phyloP scores from a whole-genome alignment of 2,113 vertebrate genomes.

The Otus sunia region DNA sequence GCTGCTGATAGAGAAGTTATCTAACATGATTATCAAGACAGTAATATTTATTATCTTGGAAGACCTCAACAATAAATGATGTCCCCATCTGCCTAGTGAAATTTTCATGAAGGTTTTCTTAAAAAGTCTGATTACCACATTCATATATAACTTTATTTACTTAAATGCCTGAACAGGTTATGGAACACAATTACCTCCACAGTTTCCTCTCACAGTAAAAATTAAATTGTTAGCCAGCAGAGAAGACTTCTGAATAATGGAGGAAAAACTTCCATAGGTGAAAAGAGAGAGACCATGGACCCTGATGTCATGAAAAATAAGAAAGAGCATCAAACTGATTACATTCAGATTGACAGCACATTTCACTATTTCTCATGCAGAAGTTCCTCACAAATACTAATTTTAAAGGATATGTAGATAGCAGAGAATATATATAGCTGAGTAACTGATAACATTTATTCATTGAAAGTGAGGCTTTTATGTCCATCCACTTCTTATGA shows the following conservation, averaged over 20 bases:
- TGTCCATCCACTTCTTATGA: background rate
- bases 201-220: background rate
- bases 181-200: background rate
- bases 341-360: background rate
- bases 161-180: background rate
- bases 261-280: background rate
- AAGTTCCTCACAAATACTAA: background rate
- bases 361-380: background rate
- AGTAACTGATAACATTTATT: background rate
- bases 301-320: background rate
- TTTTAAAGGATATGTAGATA: background rate
- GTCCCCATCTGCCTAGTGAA: background rate
- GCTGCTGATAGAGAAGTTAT: constrained; percentile 35
- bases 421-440: background rate
- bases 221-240: background rate
- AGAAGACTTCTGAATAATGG: background rate
- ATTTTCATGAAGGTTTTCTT: background rate
- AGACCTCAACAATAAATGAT: background rate
- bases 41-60: constrained; percentile 29
- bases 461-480: background rate
- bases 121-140: background rate
- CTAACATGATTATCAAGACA: background rate
- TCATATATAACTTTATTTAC: background rate
- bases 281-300: background rate
- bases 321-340: background rate